phyloP scores from a whole-genome alignment of 2,888 invertebrate species.

The Liopterus haemorrhoidalis region DNA sequence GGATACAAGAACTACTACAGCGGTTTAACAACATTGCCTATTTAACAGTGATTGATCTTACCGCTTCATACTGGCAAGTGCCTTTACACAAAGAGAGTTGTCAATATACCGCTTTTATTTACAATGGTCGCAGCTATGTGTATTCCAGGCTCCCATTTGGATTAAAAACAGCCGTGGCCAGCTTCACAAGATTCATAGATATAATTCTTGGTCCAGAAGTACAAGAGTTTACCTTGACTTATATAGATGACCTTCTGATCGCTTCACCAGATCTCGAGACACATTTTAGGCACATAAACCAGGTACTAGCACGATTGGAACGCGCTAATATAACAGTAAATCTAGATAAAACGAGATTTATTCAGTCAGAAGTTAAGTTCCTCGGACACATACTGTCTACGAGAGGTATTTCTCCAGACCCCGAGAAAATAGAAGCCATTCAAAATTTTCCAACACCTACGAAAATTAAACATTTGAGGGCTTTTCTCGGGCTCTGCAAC shows the following conservation, averaged over 20 bases:
- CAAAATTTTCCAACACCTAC: conserved; percentile 28
- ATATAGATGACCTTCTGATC: conserved; percentile 28
- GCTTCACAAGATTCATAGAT: conserved; percentile 26
- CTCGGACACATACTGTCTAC: conserved; percentile 30
- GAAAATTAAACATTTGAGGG: conserved; percentile 27
- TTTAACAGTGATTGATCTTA: conserved; percentile 26
- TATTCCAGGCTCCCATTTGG: conserved; percentile 26
- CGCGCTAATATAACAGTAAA: conserved; percentile 28
- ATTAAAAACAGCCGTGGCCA: conserved; percentile 22
- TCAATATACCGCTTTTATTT: conserved; percentile 28
- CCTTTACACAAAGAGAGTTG: conserved; percentile 19
- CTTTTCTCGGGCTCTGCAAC: conserved; percentile 29
- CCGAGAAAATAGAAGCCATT: conserved; percentile 27
- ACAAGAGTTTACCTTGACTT: conserved; percentile 20
- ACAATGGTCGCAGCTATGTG: conserved; percentile 18
- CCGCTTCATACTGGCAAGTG: too few relatives aligned
- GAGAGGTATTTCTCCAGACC: conserved; percentile 28
- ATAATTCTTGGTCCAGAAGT: conserved; percentile 24
- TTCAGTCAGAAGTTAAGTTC: conserved; percentile 28
- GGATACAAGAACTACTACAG: too few relatives aligned
- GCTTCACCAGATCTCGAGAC: conserved; percentile 24
- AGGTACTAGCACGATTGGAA: conserved; percentile 19
- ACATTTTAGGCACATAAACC: conserved; percentile 24
- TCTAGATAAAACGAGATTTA: conserved; percentile 30
- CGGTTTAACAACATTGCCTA: too few relatives aligned